Evolutionary conservation across 2,113 vertebrate species (phyloP), one percentile per base, ranked within the genome.

Genomic region (Urocolius indicus): DNA sequence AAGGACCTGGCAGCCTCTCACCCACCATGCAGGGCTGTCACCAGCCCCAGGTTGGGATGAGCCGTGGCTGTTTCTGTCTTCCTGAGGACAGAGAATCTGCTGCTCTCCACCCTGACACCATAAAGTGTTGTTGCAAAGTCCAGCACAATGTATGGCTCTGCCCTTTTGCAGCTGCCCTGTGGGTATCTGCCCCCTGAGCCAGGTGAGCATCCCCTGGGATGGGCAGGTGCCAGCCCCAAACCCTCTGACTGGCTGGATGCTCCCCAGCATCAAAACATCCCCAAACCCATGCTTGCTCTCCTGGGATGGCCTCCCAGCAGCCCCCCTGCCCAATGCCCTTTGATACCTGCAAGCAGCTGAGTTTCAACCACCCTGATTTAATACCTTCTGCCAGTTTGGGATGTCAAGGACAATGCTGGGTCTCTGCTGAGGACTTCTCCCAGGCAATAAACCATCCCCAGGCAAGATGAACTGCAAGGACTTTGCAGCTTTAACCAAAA

Each of bases 161-260:
- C 29, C 27, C 7, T 41, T 63, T 43, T 16, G 52, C 57, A 58
- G n/a, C 34, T 45, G n/a, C 26, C 51, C 43, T 91, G 41, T 3
- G 19, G 24, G 9, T 54, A 32, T 41, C 66, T 38, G 17, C 22
- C 12, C 9, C 15, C 10, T 1, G 0, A 21, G 32, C 57, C 61
- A 23, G 34, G 7, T 0, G 0, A 65, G 76, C 46, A 8, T 24
- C 57, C 23, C 38, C 34, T 12, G 41, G 63, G 34, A 18, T 0
- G 38, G 38, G 3, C 51, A 11, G 8, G 3, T 1, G 5, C 34
- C 61, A 51, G 8, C 26, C 36, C 43, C 74, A 46, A 46, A 30
- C 20, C 55, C 36, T 46, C 32, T 23, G 43, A 5, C 38, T 27
- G 29, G 3, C 32, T 54, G 75, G 49, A 41, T 29, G 30, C 41